Evolutionary conservation across 2,113 vertebrate genomes (phyloP).

Genomic region (Psittacara wagleri): DNA sequence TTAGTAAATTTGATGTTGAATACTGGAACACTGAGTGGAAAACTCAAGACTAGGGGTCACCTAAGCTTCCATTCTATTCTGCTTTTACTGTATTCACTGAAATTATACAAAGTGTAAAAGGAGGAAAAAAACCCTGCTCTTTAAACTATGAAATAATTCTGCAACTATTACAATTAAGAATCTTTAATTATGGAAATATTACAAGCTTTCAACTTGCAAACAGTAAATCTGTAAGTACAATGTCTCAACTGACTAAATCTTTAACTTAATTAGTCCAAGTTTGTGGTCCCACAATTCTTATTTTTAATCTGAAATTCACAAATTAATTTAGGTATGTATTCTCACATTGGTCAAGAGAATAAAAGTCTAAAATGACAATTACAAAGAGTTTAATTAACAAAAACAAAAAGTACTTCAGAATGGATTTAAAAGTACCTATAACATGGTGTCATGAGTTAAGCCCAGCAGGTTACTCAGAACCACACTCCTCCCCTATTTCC

Average conservation of each 20-base stretch:
- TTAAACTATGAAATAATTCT: not conserved
- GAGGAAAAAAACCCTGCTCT: rapidly evolving
- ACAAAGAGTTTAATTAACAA: not conserved
- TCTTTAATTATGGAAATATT: not conserved
- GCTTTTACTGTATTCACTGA: not conserved
- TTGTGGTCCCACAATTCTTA: not conserved
- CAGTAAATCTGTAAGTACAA: not conserved
- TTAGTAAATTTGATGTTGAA: not conserved
- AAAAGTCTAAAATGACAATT: not conserved
- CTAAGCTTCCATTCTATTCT: not conserved
- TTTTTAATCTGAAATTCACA: not conserved
- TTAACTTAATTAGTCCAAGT: not conserved
- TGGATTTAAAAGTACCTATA: not conserved
- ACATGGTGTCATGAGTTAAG: not conserved
- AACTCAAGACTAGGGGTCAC: not conserved
- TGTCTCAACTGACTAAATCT: not conserved
- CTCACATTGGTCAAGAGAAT: not conserved
- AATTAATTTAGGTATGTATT: not conserved
- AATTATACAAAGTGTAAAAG: not conserved
- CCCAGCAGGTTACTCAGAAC: not conserved
- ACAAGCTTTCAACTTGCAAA: not conserved
- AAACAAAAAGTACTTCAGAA: not conserved
- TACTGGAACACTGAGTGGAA: not conserved
- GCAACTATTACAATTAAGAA: not conserved
- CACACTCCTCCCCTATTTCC: not conserved